A percentile compares a stretch with the other conserved stretches of the same genome.
Conservation (phyloP, 2,888 invertebrate genomes). For the Corythucha ciliata region DNA sequence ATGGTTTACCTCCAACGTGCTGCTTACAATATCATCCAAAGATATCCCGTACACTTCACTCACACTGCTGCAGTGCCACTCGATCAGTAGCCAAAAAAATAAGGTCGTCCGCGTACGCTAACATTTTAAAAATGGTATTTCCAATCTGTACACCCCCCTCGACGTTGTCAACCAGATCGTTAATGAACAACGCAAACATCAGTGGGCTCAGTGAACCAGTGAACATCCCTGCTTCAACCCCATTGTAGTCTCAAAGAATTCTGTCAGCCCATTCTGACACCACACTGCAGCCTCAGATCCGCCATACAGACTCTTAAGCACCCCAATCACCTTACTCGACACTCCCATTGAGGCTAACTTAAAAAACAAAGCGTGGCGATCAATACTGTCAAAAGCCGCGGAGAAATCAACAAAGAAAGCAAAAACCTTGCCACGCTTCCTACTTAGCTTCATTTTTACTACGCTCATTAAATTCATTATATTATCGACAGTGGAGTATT, state of each 20-base stretch:
- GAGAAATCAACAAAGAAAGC: conserved; percentile 24
- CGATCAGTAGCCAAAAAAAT: conserved; percentile 18
- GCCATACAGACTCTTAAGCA: no score
- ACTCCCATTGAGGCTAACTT: conserved; percentile 16
- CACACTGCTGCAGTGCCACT: conserved; percentile 12
- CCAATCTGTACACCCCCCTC: conserved; percentile 14
- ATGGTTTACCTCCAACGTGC: no score
- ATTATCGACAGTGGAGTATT: conserved; percentile 13
- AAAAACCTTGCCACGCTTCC: conserved; percentile 1
- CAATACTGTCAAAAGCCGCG: conserved; percentile 19
- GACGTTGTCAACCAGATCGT: conserved; percentile 17
- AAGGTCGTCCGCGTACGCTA: conserved; percentile 24
- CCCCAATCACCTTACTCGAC: no score
- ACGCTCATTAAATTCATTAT: conserved; percentile 9
- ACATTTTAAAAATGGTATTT: conserved; percentile 8
- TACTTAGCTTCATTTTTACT: neutral
- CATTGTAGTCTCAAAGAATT: neutral
- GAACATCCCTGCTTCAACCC: conserved; percentile 16
- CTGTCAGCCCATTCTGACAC: neutral
- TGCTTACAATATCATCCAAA: no score
- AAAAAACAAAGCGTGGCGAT: conserved; percentile 11
- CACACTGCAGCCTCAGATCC: no score
- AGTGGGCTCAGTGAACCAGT: conserved; percentile 6
- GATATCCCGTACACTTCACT: no score
- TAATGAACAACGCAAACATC: conserved; percentile 15